These are phyloP conservation scores for Graptemys geographica DNA, from an alignment of 2,797 vertebrate species.

Conservation along the genomic window DNA sequence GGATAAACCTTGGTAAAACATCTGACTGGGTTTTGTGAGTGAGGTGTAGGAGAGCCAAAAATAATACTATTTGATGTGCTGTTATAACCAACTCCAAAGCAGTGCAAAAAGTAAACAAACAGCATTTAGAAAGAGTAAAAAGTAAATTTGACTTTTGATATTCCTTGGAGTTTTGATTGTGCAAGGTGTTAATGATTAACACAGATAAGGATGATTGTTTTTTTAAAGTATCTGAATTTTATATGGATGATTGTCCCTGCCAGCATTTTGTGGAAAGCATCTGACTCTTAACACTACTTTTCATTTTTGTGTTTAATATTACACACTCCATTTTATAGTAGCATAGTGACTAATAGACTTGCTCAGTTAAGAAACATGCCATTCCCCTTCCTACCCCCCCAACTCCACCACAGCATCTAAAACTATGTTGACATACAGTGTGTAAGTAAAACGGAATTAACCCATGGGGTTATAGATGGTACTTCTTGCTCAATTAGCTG, in stretches of 20 bases:
- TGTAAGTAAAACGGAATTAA: neutral
- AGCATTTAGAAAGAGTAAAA: neutral
- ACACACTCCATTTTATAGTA: neutral
- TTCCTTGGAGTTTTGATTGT: neutral
- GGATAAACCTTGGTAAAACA: neutral
- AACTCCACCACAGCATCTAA: neutral
- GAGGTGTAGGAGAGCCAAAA: neutral
- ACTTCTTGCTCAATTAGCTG: neutral
- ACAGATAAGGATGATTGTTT: neutral
- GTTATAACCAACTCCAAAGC: neutral
- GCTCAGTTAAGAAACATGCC: neutral
- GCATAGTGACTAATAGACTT: neutral
- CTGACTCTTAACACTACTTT: neutral
- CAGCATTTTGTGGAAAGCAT: neutral
- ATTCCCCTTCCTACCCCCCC: neutral
- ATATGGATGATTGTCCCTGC: neutral
- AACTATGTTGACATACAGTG: neutral
- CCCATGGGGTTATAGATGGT: neutral
- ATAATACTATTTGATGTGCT: neutral
- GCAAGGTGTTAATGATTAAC: neutral
- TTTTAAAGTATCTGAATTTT: neutral
- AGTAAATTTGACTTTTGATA: neutral
- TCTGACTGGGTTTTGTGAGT: neutral
- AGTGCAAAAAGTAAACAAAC: neutral
- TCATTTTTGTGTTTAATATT: neutral